These are phyloP conservation scores for Neelides sp. DNA, from an alignment of 1,140 invertebrate genomes.

Conservation along the genomic window DNA sequence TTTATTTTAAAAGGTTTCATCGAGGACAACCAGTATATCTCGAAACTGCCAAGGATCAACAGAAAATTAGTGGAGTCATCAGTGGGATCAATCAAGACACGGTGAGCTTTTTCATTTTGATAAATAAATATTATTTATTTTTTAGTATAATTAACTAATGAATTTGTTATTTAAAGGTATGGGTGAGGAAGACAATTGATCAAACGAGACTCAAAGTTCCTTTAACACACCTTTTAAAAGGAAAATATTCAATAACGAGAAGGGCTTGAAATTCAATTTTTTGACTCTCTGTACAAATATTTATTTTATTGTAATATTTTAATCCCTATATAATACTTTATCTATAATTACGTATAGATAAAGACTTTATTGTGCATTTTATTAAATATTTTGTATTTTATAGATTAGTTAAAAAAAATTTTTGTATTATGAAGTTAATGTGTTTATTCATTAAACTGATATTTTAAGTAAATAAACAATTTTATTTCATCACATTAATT, in stretches of 20 bases:
- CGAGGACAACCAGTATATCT: conserved; percentile 82
- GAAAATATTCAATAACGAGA: conserved; percentile 75
- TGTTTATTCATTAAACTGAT: too few species aligned
- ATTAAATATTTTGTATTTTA: too few species aligned
- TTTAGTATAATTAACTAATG: conserved; percentile 12
- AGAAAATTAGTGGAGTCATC: conserved; percentile 71
- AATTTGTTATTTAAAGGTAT: conserved; percentile 54
- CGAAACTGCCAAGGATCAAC: conserved; percentile 63
- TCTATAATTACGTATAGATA: too few species aligned
- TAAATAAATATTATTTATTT: conserved; percentile 17
- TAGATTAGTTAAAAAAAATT: too few species aligned
- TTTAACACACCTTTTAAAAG: conserved; percentile 66
- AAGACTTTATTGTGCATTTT: too few species aligned
- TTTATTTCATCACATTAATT: too few species aligned
- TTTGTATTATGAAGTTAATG: too few species aligned
- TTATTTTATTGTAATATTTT: too few species aligned
- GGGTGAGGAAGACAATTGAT: conserved; percentile 72
- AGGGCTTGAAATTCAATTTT: conserved; percentile 40
- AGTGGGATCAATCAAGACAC: conserved; percentile 75
- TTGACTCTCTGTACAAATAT: too few species aligned
- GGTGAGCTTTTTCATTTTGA: conserved; percentile 43
- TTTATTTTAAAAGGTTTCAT: conserved; percentile 54
- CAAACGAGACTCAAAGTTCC: conserved; percentile 69
- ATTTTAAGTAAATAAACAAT: too few species aligned
- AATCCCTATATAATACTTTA: too few species aligned